phyloP scores from a whole-genome alignment of 2,113 vertebrate species.

The Odocoileus virginianus region DNA sequence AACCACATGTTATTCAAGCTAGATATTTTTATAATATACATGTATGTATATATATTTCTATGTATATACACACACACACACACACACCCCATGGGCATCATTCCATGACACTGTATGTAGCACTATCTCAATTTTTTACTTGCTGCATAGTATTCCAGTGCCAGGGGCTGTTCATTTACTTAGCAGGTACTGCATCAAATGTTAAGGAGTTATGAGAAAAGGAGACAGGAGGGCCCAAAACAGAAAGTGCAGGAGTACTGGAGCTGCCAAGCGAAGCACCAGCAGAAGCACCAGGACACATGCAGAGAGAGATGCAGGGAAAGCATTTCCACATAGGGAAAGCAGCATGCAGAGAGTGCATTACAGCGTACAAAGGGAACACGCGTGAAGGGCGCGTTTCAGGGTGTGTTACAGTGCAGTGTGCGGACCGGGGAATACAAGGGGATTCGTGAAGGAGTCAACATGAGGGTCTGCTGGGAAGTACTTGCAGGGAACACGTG shows the following conservation, averaged over 20 bases:
- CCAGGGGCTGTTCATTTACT: not conserved
- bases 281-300: not conserved
- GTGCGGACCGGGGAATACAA: not conserved
- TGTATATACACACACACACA: not conserved
- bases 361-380: not conserved
- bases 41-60: not conserved
- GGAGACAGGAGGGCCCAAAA: not conserved
- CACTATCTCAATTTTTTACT: not conserved
- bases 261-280: not conserved
- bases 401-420: not conserved
- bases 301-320: not conserved
- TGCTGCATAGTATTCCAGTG: not conserved
- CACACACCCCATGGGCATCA: not conserved
- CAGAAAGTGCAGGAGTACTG: not conserved
- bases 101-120: not conserved
- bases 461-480: not conserved
- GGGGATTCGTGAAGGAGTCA: not conserved
- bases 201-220: not conserved
- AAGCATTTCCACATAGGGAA: not conserved
- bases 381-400: not conserved
- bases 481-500: not conserved
- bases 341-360: not conserved
- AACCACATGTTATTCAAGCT: not conserved
- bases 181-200: not conserved
- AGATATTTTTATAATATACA: not conserved